Conservation (phyloP, 2,797 vertebrate genomes). For the Chaenodraco wilsoni region DNA sequence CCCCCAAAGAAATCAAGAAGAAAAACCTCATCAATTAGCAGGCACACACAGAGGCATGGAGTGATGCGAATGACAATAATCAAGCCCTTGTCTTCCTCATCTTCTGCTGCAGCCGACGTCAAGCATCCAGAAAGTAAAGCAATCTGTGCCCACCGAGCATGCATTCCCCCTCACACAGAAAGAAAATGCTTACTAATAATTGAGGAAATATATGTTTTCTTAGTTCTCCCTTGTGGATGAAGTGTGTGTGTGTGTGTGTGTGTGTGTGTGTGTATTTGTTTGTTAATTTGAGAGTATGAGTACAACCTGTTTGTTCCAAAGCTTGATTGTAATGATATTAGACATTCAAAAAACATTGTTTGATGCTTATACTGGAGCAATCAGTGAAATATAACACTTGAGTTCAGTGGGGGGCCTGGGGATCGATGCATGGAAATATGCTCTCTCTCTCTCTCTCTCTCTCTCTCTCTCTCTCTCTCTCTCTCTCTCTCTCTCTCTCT, state of each 20-base stretch:
- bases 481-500: no score
- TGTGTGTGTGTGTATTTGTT: conserved; percentile 4
- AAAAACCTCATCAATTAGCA: conserved; percentile 76
- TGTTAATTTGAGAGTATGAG: conserved; percentile 35
- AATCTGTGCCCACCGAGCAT: conserved; percentile 44
- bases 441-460: no score
- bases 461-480: no score
- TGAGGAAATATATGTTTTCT: conserved; percentile 24
- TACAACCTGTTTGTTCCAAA: conserved; percentile 5
- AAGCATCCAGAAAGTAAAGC: conserved; percentile 55
- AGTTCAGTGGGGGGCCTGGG: conserved; percentile 29
- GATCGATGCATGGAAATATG: conserved; percentile 54
- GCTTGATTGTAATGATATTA: conserved; percentile 38
- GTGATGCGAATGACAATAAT: conserved; percentile 78
- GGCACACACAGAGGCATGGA: conserved; percentile 55
- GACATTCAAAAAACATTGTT: conserved; percentile 27
- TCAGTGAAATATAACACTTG: conserved; percentile 28
- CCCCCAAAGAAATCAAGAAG: conserved; percentile 75
- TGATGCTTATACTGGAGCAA: conserved; percentile 19
- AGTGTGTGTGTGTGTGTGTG: conserved; percentile 3
- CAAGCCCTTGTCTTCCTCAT: conserved; percentile 41
- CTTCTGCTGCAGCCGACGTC: conserved; percentile 38
- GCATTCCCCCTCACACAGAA: conserved; percentile 24
- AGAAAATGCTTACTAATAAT: conserved; percentile 42
- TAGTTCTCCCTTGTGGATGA: conserved; percentile 33